A percentile compares a stretch with the other conserved stretches of the same genome.
phyloP scores from a whole-genome alignment of 2,797 vertebrate species.

The Bradypodion pumilum region DNA sequence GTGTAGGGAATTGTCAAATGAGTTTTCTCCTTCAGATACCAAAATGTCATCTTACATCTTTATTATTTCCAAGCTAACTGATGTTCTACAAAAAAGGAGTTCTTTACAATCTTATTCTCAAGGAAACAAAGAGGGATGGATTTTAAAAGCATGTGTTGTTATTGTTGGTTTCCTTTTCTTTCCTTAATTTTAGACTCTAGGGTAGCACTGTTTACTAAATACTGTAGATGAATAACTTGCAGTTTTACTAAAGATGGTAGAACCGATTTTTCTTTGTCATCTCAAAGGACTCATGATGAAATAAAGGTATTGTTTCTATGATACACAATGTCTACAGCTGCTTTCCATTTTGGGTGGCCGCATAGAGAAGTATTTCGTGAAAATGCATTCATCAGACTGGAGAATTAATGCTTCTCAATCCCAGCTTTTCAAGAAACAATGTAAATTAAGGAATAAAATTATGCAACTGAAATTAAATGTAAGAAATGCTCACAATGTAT shows the following conservation, averaged over 20 bases:
- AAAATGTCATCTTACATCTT: not conserved
- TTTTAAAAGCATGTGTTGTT: slow-evolving; percentile 17
- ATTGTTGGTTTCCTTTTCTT: rapidly evolving
- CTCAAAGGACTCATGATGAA: slow-evolving; percentile 48
- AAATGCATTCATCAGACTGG: slow-evolving; percentile 47
- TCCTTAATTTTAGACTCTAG: not conserved
- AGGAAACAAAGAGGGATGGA: not conserved
- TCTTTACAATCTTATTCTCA: not conserved
- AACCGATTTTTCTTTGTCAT: slow-evolving; percentile 24
- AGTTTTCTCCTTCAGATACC: not conserved
- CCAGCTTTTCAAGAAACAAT: slow-evolving; percentile 14
- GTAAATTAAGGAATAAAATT: slow-evolving; percentile 29
- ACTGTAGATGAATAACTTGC: not conserved
- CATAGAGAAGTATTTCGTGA: slow-evolving; percentile 29
- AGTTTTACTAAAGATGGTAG: slow-evolving; percentile 34
- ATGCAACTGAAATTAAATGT: not conserved
- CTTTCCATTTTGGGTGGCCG: slow-evolving; percentile 48
- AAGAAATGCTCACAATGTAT: not conserved
- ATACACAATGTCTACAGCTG: slow-evolving; percentile 37
- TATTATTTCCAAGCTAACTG: not conserved
- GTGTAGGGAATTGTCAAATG: not conserved
- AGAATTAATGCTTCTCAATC: slow-evolving; percentile 4
- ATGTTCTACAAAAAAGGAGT: not conserved
- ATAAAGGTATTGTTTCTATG: slow-evolving; percentile 49
- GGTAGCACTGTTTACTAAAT: slow-evolving; percentile 34